These are phyloP conservation scores for Paralichthys olivaceus DNA, from an alignment of 2,113 vertebrate species.

Conservation along the genomic window DNA sequence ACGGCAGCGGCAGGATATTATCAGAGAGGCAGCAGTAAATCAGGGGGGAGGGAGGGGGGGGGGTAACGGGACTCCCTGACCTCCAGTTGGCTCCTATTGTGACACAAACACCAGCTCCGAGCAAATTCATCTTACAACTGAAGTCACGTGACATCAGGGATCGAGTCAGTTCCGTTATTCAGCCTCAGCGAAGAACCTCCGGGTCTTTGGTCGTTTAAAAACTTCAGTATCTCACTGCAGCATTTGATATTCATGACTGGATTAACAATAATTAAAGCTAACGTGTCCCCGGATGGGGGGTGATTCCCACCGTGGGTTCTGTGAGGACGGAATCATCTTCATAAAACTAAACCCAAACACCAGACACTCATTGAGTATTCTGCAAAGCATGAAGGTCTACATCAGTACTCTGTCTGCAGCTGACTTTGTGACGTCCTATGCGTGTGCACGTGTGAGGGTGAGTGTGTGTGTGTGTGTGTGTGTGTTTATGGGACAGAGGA, in stretches of 20 bases:
- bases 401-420: constrained; percentile 71
- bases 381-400: constrained; percentile 61
- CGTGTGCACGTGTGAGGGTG: constrained; percentile 18
- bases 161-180: too few relatives aligned
- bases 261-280: not conserved
- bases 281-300: not conserved
- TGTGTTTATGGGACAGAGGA: not conserved
- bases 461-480: constrained; percentile 15
- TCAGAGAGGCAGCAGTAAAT: constrained; percentile 50
- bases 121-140: not conserved
- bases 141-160: too few relatives aligned
- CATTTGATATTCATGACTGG: constrained; percentile 7
- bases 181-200: too few relatives aligned
- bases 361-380: constrained; percentile 57
- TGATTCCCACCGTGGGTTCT: not conserved
- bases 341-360: constrained; percentile 8
- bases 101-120: constrained; percentile 22
- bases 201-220: too few relatives aligned
- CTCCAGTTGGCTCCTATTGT: constrained; percentile 48
- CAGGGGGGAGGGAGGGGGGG: constrained; percentile 5
- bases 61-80: constrained; percentile 34
- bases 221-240: not conserved
- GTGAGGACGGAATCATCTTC: not conserved
- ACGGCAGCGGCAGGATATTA: constrained; percentile 60
- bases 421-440: constrained; percentile 65